Evolutionary conservation across 2,113 vertebrate genomes (phyloP).

Genomic region (Takifugu flavidus): DNA sequence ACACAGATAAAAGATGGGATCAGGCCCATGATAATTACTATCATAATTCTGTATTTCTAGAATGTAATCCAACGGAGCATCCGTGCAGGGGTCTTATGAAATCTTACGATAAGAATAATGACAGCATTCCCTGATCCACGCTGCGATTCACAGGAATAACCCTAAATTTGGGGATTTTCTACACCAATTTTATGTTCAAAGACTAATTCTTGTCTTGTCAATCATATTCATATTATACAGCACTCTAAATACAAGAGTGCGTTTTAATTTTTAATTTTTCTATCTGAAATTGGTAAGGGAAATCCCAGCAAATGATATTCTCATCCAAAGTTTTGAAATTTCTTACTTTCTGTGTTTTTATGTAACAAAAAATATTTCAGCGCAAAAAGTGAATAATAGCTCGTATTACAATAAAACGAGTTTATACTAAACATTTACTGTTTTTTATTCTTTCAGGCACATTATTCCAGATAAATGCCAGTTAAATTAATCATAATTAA

Average conservation of each 20-base stretch:
- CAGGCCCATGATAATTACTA: slow-evolving; percentile 34
- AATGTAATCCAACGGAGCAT: slow-evolving; percentile 11
- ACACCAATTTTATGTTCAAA: too few species aligned
- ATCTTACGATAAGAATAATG: slow-evolving; percentile 20
- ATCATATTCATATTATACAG: too few species aligned
- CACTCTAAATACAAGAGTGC: too few species aligned
- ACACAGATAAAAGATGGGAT: slow-evolving; percentile 15
- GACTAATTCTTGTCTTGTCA: too few species aligned
- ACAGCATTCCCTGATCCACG: not conserved
- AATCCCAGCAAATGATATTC: too few species aligned
- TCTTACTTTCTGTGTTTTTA: too few species aligned
- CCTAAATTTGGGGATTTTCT: not conserved
- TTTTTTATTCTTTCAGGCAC: not conserved
- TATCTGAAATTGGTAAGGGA: too few species aligned
- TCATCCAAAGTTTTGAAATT: too few species aligned
- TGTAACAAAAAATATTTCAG: too few species aligned
- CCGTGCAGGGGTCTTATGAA: slow-evolving; percentile 18
- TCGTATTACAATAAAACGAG: too few species aligned
- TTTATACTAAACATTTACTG: not conserved
- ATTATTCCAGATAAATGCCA: slow-evolving; percentile 1
- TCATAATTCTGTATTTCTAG: slow-evolving; percentile 27
- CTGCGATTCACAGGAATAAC: slow-evolving; percentile 1
- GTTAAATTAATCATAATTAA: slow-evolving; percentile 9
- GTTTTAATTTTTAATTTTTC: not conserved
- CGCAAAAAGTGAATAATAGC: too few species aligned